Evolutionary conservation across 2,888 invertebrate genomes (phyloP), one percentile per base, ranked within the genome.

Genomic region (Spodoptera exigua): DNA sequence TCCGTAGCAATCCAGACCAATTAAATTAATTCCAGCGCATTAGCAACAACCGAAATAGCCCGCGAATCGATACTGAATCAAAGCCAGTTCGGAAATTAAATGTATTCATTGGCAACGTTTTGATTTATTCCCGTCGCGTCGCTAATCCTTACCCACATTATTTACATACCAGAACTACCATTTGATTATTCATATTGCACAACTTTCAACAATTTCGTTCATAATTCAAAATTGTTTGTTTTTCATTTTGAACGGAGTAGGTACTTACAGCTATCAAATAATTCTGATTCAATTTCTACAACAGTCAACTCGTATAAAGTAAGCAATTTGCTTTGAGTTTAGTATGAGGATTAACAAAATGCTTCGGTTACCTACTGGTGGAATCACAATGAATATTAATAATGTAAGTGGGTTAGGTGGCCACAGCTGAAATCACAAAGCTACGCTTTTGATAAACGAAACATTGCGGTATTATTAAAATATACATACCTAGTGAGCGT

Each of bases 81-180:
- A 84, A 82, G 81, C 87, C 81, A 71, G 74, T 40, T 81, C 86
- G 86, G 85, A 88, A 86, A 88, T 87, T 84, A 88, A 89, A 88
- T 86, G 85, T 84, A 85, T 87, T 84, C 85, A 86, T 79, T 80
- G 84, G 76, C 64, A 80, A 80, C 84, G 70, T 83, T 87, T 85
- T 88, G 88, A 88, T 88, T 87, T 87, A 85, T 84, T 77, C 75
- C 69, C 56, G 69, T 75, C 67, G 73, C 61, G 67, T 71, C 72
- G 72, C 78, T 79, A 80, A 79, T 71, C 69, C 76, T 67, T 71
- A 59, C 51, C 72, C 75, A 57, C 62, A 70, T 70, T 74, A 77
- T 80, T 77, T 69, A 70, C 69, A 65, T 57, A 45, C 53, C 27
- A 48, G 59, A 46, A 43, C 47, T 65, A 54, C 45, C 54, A 46